Evolutionary conservation across 2,888 invertebrate genomes (phyloP).

Genomic region (Pseudococcus viburni): DNA sequence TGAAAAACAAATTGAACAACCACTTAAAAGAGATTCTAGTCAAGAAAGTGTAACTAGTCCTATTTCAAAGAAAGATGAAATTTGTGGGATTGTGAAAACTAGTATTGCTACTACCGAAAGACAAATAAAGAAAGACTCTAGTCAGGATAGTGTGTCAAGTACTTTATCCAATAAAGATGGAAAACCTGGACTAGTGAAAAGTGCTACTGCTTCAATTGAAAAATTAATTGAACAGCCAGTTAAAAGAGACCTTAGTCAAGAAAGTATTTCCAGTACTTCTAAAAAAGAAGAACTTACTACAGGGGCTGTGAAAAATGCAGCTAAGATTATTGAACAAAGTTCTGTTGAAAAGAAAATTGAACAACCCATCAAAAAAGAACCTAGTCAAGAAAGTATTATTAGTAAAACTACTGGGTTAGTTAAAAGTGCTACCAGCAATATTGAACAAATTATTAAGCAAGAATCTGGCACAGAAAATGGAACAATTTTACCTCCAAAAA

Average conservation of each 20-base stretch:
- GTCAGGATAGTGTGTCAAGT: neutral
- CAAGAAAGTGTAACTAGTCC: constrained; percentile 2
- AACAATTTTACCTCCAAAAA: neutral
- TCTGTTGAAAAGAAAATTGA: neutral
- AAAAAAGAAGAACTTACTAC: neutral
- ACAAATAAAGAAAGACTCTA: neutral
- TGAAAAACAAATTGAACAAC: neutral
- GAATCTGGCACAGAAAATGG: neutral
- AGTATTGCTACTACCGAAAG: neutral
- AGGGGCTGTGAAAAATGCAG: neutral
- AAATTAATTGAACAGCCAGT: neutral
- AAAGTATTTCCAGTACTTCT: neutral
- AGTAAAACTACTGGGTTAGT: neutral
- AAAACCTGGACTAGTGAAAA: neutral
- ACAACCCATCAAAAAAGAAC: neutral
- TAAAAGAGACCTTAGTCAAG: neutral
- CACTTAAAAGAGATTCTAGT: neutral
- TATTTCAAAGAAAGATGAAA: neutral
- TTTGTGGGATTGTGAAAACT: neutral
- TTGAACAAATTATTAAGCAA: neutral
- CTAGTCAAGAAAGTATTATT: neutral
- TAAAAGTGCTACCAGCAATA: neutral
- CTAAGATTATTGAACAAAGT: neutral
- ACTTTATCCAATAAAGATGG: constrained; percentile 13
- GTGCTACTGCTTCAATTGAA: constrained; percentile 2